These are phyloP conservation scores for Ophiodon elongatus DNA, from an alignment of 2,113 vertebrate species.

Conservation along the genomic window DNA sequence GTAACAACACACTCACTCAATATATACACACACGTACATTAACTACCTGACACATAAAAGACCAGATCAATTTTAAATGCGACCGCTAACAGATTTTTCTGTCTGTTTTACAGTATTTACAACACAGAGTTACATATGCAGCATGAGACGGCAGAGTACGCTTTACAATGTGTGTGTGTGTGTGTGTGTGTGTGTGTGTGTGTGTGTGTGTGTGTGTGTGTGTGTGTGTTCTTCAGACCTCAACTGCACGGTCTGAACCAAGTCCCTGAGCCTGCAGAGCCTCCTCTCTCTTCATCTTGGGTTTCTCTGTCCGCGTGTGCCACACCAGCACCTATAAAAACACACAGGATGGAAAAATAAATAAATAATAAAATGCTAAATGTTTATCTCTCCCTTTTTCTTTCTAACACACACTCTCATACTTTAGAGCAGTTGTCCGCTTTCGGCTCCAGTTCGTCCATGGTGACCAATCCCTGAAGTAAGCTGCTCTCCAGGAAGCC, in stretches of 20 bases:
- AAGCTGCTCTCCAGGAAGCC: constrained; percentile 94
- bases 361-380: not conserved
- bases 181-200: constrained; percentile 20
- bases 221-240: constrained; percentile 83
- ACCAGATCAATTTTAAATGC: constrained; percentile 29
- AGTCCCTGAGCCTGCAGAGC: constrained; percentile 89
- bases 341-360: not conserved
- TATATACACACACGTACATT: constrained; percentile 29
- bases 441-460: constrained; percentile 91
- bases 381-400: not conserved
- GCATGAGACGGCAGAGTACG: constrained; percentile 53
- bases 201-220: constrained; percentile 20
- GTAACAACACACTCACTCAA: constrained; percentile 30
- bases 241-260: constrained; percentile 89
- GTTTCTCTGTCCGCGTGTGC: constrained; percentile 94
- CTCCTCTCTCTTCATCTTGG: constrained; percentile 94
- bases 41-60: constrained; percentile 27
- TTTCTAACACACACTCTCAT: not conserved
- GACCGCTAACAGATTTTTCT: not conserved
- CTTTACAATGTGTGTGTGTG: constrained; percentile 26
- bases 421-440: constrained; percentile 92
- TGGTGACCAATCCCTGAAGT: constrained; percentile 87
- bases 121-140: constrained; percentile 49
- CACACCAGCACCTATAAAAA: constrained; percentile 89
- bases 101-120: constrained; percentile 72